phyloP scores from a whole-genome alignment of 2,113 vertebrate genomes.

The Atlantisia rogersi region DNA sequence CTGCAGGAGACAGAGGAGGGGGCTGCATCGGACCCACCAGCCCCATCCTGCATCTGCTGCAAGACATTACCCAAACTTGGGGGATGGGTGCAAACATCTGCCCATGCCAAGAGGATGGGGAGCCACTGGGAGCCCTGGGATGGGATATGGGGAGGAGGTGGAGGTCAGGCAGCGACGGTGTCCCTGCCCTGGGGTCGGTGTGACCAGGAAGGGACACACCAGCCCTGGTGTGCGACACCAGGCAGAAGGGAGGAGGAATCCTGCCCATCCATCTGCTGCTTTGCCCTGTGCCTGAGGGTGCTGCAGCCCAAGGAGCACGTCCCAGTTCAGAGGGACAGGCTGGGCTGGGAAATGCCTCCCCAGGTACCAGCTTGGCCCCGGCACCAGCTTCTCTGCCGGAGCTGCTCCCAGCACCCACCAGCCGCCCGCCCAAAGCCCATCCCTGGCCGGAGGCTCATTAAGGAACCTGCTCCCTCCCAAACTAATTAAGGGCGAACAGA shows the following conservation, averaged over 20 bases:
- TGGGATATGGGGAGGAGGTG: background rate
- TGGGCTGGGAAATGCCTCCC: background rate
- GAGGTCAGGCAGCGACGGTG: background rate
- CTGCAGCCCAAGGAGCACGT: background rate
- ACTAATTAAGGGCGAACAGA: background rate
- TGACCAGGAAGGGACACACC: background rate
- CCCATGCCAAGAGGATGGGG: rapidly evolving
- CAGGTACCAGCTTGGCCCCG: background rate
- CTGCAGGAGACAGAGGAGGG: background rate
- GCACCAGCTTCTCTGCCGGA: background rate
- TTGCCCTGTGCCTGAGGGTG: background rate
- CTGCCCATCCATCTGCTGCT: rapidly evolving
- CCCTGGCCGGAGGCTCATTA: background rate
- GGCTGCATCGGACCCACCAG: background rate
- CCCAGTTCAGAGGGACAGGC: background rate
- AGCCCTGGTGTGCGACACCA: background rate
- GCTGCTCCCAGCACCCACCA: background rate
- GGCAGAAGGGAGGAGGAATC: background rate
- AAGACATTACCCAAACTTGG: background rate
- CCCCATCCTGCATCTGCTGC: background rate
- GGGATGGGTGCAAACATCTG: background rate
- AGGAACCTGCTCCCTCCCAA: background rate
- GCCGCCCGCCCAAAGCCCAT: background rate
- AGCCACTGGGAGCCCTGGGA: background rate
- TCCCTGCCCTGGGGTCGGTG: background rate